Base-by-base conservation (phyloP, 2,113 vertebrate genomes). In the Ageneiosus marmoratus region DNA sequence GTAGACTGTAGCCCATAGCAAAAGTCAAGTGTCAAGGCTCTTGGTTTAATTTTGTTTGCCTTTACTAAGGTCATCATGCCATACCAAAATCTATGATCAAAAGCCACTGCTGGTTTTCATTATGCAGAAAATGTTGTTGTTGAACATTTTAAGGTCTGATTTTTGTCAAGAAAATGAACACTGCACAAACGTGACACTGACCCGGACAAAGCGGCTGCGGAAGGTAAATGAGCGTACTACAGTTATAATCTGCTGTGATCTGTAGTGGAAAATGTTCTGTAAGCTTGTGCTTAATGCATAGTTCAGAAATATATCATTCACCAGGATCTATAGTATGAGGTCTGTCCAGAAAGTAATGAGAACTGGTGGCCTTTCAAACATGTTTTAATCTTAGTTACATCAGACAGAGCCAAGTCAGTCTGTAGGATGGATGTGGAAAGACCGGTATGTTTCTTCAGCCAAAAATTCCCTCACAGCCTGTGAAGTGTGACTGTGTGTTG, bases 151-250 rank as follows among this genome's bases (percentile, higher is more conserved):
- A 34, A 5, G 29, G 27, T 34, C 27, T 34, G 48, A 76, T 55
- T 76, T 76, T 34, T 34, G 48, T 76, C 73, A 76, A 53, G 73
- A 76, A 76, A 34, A 34, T 76, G 6, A 56, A 55, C 74, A 56
- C 32, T 24, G 18, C 32, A 56, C 24, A 22, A 37, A 77, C 20
- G 51, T 77, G 74, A 77, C 74, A 34, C 9, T 34, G 51, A 76
- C 48, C 22, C 22, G 7, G 53, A 44, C n/a, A 77, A 58, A 41
- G n/a, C 58, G 22, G 22, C 13, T 55, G 29, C 32, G 37, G 37
- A 22, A 50, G 83, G 53, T 8, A 48, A 84, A 79, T 62, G 10
- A 79, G 18, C 9, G 2, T 27, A 1, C 13, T 29, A 44, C 67
- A 10, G 22, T 48, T 18, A 5, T 12, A 53, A 24, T 56, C 41